A percentile compares a stretch with the other conserved stretches of the same genome.
phyloP scores from a whole-genome alignment of 1,140 invertebrate genomes.

The Protaetia brevitarsis region DNA sequence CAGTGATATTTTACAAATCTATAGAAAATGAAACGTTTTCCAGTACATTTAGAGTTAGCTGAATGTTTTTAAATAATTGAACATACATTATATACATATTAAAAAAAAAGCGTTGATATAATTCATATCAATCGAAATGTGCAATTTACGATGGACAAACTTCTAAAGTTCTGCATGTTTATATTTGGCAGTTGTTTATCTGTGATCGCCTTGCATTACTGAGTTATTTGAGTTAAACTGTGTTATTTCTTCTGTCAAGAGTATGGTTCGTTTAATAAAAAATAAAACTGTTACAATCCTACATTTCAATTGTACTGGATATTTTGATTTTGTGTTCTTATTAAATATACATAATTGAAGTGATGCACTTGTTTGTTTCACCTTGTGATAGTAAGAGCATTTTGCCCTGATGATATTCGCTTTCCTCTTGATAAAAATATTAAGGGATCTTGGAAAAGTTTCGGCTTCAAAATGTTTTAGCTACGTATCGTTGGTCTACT shows the following conservation, averaged over 20 bases:
- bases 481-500: no score
- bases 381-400: no score
- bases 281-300: constrained; percentile 32
- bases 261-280: constrained; percentile 33
- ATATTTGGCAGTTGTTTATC: constrained; percentile 48
- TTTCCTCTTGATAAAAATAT: no score
- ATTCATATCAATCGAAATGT: constrained; percentile 49
- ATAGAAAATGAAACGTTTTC: constrained; percentile 26
- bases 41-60: constrained; percentile 46
- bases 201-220: constrained; percentile 47
- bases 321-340: constrained; percentile 43
- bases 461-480: no score
- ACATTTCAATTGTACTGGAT: constrained; percentile 42
- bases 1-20: constrained; percentile 15
- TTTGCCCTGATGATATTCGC: constrained; percentile 30
- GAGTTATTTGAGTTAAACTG: constrained; percentile 29
- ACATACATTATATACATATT: constrained; percentile 49
- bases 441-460: no score
- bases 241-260: constrained; percentile 30
- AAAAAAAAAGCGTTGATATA: constrained; percentile 47
- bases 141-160: constrained; percentile 44
- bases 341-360: constrained; percentile 37
- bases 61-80: constrained; percentile 50
- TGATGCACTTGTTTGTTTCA: neutral
- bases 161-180: constrained; percentile 47